These are phyloP conservation scores for Sceloporus undulatus DNA, from an alignment of 2,113 vertebrate species.

Conservation along the genomic window DNA sequence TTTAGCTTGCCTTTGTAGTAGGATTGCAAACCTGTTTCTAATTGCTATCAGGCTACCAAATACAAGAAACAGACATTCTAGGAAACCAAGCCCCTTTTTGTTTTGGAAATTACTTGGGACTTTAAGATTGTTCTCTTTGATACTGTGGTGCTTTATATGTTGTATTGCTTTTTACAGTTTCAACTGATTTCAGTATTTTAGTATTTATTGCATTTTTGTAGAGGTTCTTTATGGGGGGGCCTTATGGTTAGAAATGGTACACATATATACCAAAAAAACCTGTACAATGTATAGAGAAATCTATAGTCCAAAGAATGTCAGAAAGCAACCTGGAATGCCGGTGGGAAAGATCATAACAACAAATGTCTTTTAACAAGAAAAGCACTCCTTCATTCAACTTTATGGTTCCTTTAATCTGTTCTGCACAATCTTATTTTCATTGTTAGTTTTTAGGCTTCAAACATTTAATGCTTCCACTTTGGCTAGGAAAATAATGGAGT, in stretches of 20 bases:
- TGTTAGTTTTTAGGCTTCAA: constrained; percentile 18
- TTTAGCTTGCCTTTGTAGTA: background rate
- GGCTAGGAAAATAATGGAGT: constrained; percentile 43
- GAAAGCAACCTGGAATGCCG: background rate
- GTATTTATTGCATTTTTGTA: background rate
- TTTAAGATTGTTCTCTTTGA: background rate
- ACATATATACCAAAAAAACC: background rate
- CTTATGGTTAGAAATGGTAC: background rate
- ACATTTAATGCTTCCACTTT: constrained; percentile 46
- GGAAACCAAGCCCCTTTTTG: too few relatives aligned
- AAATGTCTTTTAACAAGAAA: constrained; percentile 23
- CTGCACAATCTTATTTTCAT: background rate
- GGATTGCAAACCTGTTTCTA: too few relatives aligned
- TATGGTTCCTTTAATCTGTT: constrained; percentile 18
- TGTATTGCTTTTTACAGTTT: background rate
- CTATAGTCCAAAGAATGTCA: constrained; percentile 19
- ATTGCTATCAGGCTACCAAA: too few relatives aligned
- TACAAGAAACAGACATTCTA: too few relatives aligned
- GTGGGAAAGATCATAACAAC: background rate
- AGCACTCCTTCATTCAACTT: constrained; percentile 28
- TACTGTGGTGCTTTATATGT: background rate
- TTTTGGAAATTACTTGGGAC: background rate
- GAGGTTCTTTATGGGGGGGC: too few relatives aligned
- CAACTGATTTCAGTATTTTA: background rate
- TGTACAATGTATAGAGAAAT: background rate